Evolutionary conservation across 2,113 vertebrate species (phyloP).

Genomic region (Chaetops frenatus): DNA sequence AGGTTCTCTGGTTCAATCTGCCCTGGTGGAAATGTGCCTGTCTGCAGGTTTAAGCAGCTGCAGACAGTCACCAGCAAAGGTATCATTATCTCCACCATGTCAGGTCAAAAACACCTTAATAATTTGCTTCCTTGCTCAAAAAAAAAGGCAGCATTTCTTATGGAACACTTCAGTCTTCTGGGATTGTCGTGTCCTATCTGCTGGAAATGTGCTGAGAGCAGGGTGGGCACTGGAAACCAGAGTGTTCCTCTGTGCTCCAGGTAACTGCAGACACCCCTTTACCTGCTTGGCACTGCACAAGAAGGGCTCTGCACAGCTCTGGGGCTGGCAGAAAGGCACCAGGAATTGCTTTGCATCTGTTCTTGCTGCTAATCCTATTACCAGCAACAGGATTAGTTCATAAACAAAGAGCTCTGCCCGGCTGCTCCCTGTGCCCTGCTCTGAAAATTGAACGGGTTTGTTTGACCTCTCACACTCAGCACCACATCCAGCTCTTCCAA

Average conservation of each 20-base stretch:
- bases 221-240: fast-evolving
- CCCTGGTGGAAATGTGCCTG: not conserved
- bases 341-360: not conserved
- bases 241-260: not conserved
- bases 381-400: not conserved
- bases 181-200: not conserved
- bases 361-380: constrained; percentile 40
- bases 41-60: not conserved
- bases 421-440: not conserved
- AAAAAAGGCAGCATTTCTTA: not conserved
- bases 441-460: not conserved
- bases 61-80: not conserved
- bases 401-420: not conserved
- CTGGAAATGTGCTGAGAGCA: not conserved
- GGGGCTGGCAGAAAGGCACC: not conserved
- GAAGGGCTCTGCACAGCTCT: not conserved
- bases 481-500: not conserved
- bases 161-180: not conserved
- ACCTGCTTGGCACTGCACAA: not conserved
- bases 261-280: not conserved
- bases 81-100: not conserved
- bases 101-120: not conserved
- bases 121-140: not conserved
- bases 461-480: not conserved
- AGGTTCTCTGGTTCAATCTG: not conserved